Conservation (phyloP, 2,888 invertebrate species). For the Mylabris sibirica region DNA sequence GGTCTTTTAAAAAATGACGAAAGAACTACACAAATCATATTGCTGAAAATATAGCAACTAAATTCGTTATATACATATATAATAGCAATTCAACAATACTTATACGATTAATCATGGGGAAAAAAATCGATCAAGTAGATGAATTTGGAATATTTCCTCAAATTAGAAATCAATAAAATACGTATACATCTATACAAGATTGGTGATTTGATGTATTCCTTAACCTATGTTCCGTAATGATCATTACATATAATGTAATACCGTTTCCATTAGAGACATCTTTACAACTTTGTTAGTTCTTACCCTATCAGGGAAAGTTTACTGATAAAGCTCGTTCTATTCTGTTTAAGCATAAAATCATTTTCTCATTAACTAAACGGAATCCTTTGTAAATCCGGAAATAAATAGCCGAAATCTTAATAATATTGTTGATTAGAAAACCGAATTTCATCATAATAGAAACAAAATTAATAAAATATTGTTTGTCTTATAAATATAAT, state of each 20-base stretch:
- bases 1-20: constrained; percentile 32
- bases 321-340: not conserved
- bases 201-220: too few relatives aligned
- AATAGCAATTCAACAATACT: too few relatives aligned
- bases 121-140: too few relatives aligned
- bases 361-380: not conserved
- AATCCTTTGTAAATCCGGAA: not conserved
- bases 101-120: too few relatives aligned
- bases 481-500: too few relatives aligned
- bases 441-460: too few relatives aligned
- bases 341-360: not conserved
- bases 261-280: too few relatives aligned
- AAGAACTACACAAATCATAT: constrained; percentile 33
- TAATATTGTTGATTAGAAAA: not conserved
- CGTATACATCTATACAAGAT: too few relatives aligned
- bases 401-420: not conserved
- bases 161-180: too few relatives aligned
- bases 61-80: not conserved
- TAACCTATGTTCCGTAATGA: not conserved
- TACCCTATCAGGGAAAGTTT: not conserved
- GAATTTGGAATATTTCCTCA: too few relatives aligned
- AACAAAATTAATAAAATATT: too few relatives aligned
- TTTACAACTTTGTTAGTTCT: too few relatives aligned
- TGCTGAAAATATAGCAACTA: constrained; percentile 25
- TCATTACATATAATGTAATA: not conserved